A percentile compares a stretch with the other conserved stretches of the same genome.
These are phyloP conservation scores for Plagodis pulveraria DNA, from an alignment of 2,888 invertebrate genomes.

Conservation along the genomic window DNA sequence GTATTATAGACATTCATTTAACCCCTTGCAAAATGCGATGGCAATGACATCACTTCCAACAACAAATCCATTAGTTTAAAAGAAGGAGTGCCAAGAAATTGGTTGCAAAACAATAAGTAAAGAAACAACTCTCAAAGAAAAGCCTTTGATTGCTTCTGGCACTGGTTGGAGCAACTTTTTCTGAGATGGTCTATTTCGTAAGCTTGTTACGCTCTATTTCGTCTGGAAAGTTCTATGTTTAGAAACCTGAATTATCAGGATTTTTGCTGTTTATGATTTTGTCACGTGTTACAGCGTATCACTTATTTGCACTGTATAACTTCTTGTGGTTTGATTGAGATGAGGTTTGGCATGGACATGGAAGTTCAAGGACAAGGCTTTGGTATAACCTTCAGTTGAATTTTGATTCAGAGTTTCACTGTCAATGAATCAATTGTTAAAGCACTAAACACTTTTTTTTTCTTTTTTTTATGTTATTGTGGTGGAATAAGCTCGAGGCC, in stretches of 20 bases:
- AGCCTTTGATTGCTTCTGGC: constrained; percentile 42
- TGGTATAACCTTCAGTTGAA: too few relatives aligned
- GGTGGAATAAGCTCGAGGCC: too few relatives aligned
- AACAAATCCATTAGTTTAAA: constrained; percentile 28
- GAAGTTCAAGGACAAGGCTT: too few relatives aligned
- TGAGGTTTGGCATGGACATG: too few relatives aligned
- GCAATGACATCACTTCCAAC: not conserved
- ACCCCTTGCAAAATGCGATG: not conserved
- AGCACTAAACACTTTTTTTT: too few relatives aligned
- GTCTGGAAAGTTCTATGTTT: not conserved
- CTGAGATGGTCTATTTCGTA: constrained; percentile 10
- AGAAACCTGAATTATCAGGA: not conserved
- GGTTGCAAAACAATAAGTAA: constrained; percentile 36
- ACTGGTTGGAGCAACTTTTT: constrained; percentile 38
- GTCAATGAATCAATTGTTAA: too few relatives aligned
- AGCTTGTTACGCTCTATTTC: not conserved
- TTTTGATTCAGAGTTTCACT: too few relatives aligned
- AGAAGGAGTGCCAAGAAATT: constrained; percentile 27
- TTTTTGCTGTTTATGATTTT: not conserved
- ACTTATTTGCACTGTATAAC: too few relatives aligned
- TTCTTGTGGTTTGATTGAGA: too few relatives aligned
- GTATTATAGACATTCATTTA: not conserved
- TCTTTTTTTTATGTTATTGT: too few relatives aligned
- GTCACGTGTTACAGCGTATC: not conserved
- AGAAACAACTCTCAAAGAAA: constrained; percentile 36